Percentiles rank a stretch among this genome's conserved stretches.
These are phyloP conservation scores for Lumbricus terrestris DNA, from an alignment of 2,888 invertebrate genomes.

Conservation along the genomic window DNA sequence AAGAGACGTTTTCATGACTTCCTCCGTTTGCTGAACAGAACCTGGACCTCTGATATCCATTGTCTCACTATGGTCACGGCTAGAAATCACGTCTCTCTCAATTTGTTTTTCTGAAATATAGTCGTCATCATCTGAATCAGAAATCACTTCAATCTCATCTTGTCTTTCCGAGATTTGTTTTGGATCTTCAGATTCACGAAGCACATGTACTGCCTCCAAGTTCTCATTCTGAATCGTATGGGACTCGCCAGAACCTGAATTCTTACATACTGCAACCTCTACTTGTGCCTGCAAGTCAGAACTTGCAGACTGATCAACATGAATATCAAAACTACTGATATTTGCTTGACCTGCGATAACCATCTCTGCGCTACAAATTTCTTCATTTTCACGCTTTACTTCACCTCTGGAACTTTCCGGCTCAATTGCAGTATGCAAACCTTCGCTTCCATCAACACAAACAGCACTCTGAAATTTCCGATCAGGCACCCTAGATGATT, in stretches of 20 bases:
- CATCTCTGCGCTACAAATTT: background rate
- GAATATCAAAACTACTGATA: background rate
- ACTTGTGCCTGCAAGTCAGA: background rate
- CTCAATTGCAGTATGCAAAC: background rate
- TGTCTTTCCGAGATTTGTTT: background rate
- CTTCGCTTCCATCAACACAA: background rate
- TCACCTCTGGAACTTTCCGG: background rate
- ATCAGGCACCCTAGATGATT: background rate
- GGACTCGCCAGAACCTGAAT: background rate
- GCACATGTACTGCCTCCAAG: background rate
- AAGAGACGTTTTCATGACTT: background rate
- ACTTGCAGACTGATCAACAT: background rate
- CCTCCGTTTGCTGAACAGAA: background rate
- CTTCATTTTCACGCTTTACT: background rate
- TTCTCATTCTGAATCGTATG: background rate
- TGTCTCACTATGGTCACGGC: background rate
- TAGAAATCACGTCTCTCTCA: background rate
- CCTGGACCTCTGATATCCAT: background rate
- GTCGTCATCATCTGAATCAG: background rate
- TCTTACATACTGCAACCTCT: background rate
- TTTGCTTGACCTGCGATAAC: background rate
- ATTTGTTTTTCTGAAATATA: background rate
- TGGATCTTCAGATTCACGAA: background rate
- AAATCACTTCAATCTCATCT: background rate
- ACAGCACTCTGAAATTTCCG: background rate